phyloP scores from a whole-genome alignment of 1,140 invertebrate genomes.

The Sycophila sp. region DNA sequence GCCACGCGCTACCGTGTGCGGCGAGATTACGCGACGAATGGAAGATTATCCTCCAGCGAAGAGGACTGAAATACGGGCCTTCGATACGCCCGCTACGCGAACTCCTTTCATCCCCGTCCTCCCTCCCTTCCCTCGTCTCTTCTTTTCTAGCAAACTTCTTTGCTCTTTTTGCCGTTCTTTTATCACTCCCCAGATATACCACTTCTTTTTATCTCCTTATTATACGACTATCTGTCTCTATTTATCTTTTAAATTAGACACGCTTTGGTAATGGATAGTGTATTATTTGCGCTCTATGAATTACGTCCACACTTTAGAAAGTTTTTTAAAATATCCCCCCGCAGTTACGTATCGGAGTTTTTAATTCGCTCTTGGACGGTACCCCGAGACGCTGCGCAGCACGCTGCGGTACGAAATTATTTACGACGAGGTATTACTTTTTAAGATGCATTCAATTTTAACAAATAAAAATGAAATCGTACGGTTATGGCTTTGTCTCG shows the following conservation, averaged over 20 bases:
- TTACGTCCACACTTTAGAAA: no score
- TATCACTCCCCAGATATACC: not conserved
- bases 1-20: not conserved
- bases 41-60: conserved; percentile 34
- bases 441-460: no score
- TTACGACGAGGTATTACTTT: no score
- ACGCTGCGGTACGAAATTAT: no score
- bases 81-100: conserved; percentile 14
- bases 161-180: conserved; percentile 1
- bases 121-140: not conserved
- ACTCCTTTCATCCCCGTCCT: not conserved
- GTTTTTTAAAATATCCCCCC: no score
- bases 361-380: no score
- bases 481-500: no score
- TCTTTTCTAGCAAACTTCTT: no score
- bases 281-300: not conserved
- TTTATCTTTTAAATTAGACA: conserved; percentile 27
- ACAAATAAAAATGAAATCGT: no score
- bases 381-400: no score
- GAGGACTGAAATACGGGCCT: conserved; percentile 29
- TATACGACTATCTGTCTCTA: conserved; percentile 24
- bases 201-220: conserved; percentile 19
- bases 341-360: no score
- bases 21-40: conserved; percentile 37
- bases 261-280: not conserved